Evolutionary conservation across 1,140 invertebrate genomes (phyloP).

Genomic region (Solenopsis invicta): DNA sequence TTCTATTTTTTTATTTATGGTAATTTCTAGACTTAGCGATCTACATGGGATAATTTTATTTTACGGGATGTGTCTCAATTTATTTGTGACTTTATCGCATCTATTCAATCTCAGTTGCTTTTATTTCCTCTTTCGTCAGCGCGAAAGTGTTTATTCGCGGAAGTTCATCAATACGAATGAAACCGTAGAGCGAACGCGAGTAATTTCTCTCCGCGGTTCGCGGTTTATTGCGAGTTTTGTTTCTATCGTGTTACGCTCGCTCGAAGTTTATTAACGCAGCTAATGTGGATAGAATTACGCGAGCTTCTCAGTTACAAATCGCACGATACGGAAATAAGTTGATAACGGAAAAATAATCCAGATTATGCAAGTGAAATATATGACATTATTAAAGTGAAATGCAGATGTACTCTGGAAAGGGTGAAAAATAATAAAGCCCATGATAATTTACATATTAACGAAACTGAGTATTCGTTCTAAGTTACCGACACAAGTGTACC

Average conservation of each 20-base stretch:
- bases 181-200: constrained; percentile 14
- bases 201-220: constrained; percentile 38
- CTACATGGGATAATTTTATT: background rate
- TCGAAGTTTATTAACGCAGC: constrained; percentile 43
- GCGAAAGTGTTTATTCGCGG: constrained; percentile 24
- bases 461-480: background rate
- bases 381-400: background rate
- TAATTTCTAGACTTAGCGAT: background rate
- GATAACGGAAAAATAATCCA: background rate
- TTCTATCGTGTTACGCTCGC: constrained; percentile 6
- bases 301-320: constrained; percentile 29
- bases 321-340: background rate
- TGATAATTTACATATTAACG: background rate
- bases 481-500: background rate
- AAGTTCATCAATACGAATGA: constrained; percentile 43
- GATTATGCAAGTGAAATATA: background rate
- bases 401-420: background rate
- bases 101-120: background rate
- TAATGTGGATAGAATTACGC: constrained; percentile 36
- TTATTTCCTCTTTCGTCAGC: constrained; percentile 26
- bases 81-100: constrained; percentile 28
- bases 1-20: background rate
- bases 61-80: constrained; percentile 16
- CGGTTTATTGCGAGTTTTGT: constrained; percentile 2
- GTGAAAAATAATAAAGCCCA: background rate